Percentiles rank a stretch among this genome's conserved stretches.
Evolutionary conservation across 2,113 vertebrate genomes (phyloP).

Genomic region (Dipodomys merriami): DNA sequence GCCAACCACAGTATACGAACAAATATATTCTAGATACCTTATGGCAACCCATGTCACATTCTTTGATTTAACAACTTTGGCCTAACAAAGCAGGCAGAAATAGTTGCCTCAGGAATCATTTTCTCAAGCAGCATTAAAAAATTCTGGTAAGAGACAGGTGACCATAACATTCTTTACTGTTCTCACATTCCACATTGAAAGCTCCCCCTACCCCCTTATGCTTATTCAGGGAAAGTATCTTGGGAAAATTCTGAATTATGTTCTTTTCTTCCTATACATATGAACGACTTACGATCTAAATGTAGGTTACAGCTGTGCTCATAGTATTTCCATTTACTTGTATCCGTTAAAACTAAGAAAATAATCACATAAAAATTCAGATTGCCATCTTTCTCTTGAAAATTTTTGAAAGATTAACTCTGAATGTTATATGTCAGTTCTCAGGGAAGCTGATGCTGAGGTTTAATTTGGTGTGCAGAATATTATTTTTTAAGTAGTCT

Average conservation of each 20-base stretch:
- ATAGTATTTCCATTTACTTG: slow-evolving; percentile 32
- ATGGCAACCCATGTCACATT: not conserved
- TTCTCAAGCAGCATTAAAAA: not conserved
- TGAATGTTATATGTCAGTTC: not conserved
- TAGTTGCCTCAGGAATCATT: not conserved
- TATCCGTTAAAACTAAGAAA: not conserved
- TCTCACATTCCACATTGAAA: slow-evolving; percentile 36
- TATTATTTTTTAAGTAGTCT: not conserved
- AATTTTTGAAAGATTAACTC: not conserved
- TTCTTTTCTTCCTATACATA: not conserved
- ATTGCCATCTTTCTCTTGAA: not conserved
- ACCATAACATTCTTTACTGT: not conserved
- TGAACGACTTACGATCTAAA: not conserved
- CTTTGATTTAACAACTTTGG: slow-evolving; percentile 15
- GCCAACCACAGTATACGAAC: not conserved
- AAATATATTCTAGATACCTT: not conserved
- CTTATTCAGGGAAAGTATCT: slow-evolving; percentile 10
- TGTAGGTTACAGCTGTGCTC: not conserved
- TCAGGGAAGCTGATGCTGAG: not conserved
- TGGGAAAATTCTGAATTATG: not conserved
- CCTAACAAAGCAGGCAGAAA: slow-evolving; percentile 4
- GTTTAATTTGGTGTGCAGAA: not conserved
- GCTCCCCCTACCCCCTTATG: not conserved
- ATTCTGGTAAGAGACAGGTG: not conserved
- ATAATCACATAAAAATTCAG: not conserved